These are phyloP conservation scores for Patagioenas fasciata DNA, from an alignment of 2,113 vertebrate genomes.

Conservation along the genomic window DNA sequence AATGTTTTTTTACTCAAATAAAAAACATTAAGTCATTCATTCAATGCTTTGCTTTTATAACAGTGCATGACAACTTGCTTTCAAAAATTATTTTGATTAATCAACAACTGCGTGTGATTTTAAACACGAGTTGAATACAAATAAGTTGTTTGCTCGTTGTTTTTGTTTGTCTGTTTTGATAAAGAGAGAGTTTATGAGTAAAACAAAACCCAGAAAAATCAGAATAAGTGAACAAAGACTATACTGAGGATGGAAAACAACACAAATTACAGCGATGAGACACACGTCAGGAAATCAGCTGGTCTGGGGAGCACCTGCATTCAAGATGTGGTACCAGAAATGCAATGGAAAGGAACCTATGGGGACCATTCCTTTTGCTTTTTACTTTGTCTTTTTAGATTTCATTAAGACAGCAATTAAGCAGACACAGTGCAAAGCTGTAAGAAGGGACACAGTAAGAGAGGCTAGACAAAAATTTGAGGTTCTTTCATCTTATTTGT, in stretches of 20 bases:
- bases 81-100: neutral
- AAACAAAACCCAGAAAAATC: neutral
- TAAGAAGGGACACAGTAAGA: neutral
- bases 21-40: neutral
- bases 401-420: neutral
- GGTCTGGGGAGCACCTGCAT: constrained; percentile 15
- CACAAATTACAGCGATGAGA: neutral
- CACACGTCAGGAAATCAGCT: neutral
- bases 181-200: neutral
- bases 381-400: neutral
- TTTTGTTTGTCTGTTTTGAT: neutral
- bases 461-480: neutral
- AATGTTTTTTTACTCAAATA: neutral
- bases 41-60: neutral
- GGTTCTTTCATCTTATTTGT: neutral
- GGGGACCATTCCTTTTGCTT: neutral
- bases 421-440: neutral
- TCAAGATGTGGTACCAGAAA: neutral
- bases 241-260: neutral
- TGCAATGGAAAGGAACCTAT: neutral
- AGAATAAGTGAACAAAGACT: neutral
- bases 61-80: neutral
- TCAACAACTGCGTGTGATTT: neutral
- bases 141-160: neutral
- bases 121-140: neutral